phyloP scores from a whole-genome alignment of 2,888 invertebrate genomes.

The Drosophila eohydei region DNA sequence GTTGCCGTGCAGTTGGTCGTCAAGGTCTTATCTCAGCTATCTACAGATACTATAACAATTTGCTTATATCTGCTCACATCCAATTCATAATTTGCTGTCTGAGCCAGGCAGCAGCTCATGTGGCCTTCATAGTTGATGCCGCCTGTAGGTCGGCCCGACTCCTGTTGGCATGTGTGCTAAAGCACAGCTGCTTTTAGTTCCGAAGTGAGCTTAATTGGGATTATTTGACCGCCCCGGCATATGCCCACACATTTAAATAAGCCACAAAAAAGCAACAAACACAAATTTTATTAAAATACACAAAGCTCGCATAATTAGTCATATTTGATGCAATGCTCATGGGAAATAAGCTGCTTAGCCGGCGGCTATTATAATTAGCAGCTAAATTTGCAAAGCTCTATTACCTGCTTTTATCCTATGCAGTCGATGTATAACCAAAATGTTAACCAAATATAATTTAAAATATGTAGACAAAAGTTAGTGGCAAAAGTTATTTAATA shows the following conservation, averaged over 20 bases:
- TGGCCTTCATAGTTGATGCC: background rate
- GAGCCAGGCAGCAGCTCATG: background rate
- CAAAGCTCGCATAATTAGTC: background rate
- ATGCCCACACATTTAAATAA: slow-evolving; percentile 47
- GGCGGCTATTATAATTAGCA: slow-evolving; percentile 19
- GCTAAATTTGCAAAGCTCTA: background rate
- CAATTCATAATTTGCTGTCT: slow-evolving; percentile 3
- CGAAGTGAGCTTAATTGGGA: slow-evolving; percentile 65
- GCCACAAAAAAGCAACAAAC: slow-evolving; percentile 27
- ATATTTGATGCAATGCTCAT: slow-evolving; percentile 11
- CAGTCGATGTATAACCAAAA: background rate
- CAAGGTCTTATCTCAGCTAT: slow-evolving; percentile 37
- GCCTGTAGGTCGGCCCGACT: slow-evolving; percentile 2
- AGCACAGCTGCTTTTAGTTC: slow-evolving; percentile 57
- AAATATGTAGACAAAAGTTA: no score
- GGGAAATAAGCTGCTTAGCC: slow-evolving; percentile 46
- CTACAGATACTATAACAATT: slow-evolving; percentile 8
- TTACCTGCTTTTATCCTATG: background rate
- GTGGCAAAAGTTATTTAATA: no score
- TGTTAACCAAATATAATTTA: no score
- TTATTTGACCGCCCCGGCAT: slow-evolving; percentile 59
- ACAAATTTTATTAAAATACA: slow-evolving; percentile 9
- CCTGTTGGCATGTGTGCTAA: no score
- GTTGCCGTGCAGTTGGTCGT: slow-evolving; percentile 32
- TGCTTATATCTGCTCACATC: slow-evolving; percentile 19